phyloP scores from a whole-genome alignment of 2,888 invertebrate genomes.

The Eilema caniola region DNA sequence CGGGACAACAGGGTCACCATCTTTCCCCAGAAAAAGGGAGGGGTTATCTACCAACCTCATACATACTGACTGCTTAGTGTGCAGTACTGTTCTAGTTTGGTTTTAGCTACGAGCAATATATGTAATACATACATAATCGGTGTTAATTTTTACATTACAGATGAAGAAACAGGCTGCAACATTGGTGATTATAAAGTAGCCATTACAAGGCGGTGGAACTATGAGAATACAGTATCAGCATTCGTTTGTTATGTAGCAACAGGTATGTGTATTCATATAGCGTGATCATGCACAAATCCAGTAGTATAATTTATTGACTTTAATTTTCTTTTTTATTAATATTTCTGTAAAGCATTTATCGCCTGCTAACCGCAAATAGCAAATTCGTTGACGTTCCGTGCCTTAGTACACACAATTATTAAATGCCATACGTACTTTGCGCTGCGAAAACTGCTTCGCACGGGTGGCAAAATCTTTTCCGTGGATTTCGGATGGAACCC shows the following conservation, averaged over 20 bases:
- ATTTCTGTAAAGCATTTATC: background rate
- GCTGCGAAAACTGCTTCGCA: too few species aligned
- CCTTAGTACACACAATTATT: too few species aligned
- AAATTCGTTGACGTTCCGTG: too few species aligned
- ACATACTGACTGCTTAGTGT: too few species aligned
- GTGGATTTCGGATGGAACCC: too few species aligned
- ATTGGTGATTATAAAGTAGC: constrained; percentile 94
- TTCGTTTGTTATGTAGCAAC: constrained; percentile 94
- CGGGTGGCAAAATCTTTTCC: too few species aligned
- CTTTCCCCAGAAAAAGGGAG: too few species aligned
- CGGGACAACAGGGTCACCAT: too few species aligned
- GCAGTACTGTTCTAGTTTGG: too few species aligned
- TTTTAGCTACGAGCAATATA: too few species aligned
- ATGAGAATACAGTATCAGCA: constrained; percentile 95
- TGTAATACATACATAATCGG: background rate
- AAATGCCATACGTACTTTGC: too few species aligned
- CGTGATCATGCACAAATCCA: background rate
- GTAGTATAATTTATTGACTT: background rate
- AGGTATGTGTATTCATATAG: constrained; percentile 72
- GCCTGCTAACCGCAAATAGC: background rate
- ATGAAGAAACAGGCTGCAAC: constrained; percentile 96
- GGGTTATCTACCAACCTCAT: too few species aligned
- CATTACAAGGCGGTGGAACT: constrained; percentile 95
- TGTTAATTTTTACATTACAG: constrained; percentile 79
- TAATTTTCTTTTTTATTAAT: background rate